Base-by-base conservation (phyloP, 2,888 invertebrate species). In the Argyresthia goedartella region DNA sequence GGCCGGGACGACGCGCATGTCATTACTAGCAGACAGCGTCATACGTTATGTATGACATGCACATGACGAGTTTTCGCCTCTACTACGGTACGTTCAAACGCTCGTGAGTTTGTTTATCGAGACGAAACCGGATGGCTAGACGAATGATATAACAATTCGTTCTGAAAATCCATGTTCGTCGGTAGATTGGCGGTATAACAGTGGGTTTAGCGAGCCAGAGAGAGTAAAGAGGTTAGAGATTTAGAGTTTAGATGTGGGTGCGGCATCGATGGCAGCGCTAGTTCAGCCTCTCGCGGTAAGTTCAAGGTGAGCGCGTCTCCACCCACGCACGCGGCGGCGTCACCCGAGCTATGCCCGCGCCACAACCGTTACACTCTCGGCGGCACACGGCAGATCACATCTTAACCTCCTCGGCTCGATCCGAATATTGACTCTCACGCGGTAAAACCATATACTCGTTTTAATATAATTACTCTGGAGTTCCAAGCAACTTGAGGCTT, bases 291-390 rank as follows among this genome's bases (percentile, higher is more conserved):
- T 75, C 77, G 74, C 76, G 78, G 82, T 84, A 86, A 85, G 85
- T 86, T 86, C 85, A 86, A 86, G 85, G 85, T 82, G 80, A 86
- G 75, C 81, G 71, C 79, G 76, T 81, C 79, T 77, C 81, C 85
- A 77, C 85, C 84, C 80, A 84, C 84, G 70, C 81, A 70, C 67
- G 71, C 25, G 25, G 25, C 25, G 25, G 2, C 25, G 6, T n/a
- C n/a, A n/a, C n/a, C n/a, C n/a, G n/a, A n/a, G n/a, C n/a, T n/a
- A n/a, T n/a, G n/a, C n/a, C 75, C 73, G 71, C 74, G 69, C 73
- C 69, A 73, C 73, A 71, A 82, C 84, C 81, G 82, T 82, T 82
- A 82, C 76, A 69, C 47, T 42, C 50, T 50, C 41, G 42, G 13
- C 16, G 8, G 42, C 13, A 13, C 33, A 16, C 42, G 41, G 42